A percentile compares a stretch with the other conserved stretches of the same genome.
These are phyloP conservation scores for Unio delphinus DNA, from an alignment of 2,888 invertebrate species.

Conservation along the genomic window DNA sequence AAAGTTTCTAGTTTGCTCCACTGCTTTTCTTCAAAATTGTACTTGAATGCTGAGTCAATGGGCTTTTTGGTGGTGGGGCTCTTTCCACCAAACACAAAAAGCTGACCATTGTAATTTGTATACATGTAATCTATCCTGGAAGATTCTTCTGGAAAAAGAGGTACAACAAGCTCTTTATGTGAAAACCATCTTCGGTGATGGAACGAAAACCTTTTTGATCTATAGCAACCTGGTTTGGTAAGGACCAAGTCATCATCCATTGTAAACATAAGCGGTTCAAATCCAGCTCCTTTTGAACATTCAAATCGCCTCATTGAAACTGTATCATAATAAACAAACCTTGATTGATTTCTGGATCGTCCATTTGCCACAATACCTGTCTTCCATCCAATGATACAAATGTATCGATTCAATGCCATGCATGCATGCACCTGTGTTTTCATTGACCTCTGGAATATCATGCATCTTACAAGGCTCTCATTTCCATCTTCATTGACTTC, in stretches of 20 bases:
- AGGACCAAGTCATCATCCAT: conserved; percentile 38
- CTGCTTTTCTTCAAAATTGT: conserved; percentile 25
- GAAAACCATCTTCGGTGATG: conserved; percentile 28
- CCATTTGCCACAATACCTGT: conserved; percentile 18
- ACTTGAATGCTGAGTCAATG: conserved; percentile 32
- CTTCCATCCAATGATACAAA: conserved; percentile 48
- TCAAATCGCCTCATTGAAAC: conserved; percentile 25
- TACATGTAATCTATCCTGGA: conserved; percentile 38
- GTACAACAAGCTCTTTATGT: conserved; percentile 28
- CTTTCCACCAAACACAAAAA: conserved; percentile 53
- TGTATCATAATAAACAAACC: conserved; percentile 39
- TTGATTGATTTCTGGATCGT: conserved; percentile 16
- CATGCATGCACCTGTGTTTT: conserved; percentile 38
- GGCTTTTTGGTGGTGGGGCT: conserved; percentile 24
- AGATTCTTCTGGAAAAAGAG: conserved; percentile 31
- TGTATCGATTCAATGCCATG: conserved; percentile 30
- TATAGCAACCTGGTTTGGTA: conserved; percentile 41
- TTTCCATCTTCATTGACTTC: conserved; percentile 33
- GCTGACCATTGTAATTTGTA: conserved; percentile 30
- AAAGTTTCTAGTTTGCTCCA: conserved; percentile 43
- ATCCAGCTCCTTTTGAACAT: conserved; percentile 27
- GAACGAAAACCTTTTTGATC: conserved; percentile 34
- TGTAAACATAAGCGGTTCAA: conserved; percentile 39
- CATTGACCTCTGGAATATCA: conserved; percentile 35
- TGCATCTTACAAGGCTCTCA: conserved; percentile 29